Conservation (phyloP, 2,888 invertebrate species). For the Pinctada fucata region DNA sequence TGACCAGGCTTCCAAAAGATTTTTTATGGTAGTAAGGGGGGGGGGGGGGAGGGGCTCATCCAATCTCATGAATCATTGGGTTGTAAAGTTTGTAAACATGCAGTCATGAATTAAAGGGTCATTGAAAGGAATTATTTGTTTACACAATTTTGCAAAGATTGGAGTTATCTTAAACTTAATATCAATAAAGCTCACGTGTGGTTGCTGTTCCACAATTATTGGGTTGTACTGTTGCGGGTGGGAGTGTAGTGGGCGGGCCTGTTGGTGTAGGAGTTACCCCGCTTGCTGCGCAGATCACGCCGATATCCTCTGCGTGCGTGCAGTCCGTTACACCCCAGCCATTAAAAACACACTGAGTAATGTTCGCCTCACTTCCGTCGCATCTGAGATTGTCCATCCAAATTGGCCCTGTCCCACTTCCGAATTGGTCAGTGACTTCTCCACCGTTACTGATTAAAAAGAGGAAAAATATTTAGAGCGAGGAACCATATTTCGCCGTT, state of each 20-base stretch:
- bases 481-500: too few relatives aligned
- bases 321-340: slow-evolving; percentile 86
- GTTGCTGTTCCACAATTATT: slow-evolving; percentile 51
- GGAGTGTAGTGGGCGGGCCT: slow-evolving; percentile 41
- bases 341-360: slow-evolving; percentile 82
- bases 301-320: slow-evolving; percentile 85
- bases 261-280: slow-evolving; percentile 38
- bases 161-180: too few relatives aligned
- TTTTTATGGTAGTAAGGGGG: too few relatives aligned
- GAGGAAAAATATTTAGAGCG: not conserved
- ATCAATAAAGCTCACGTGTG: not conserved
- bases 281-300: slow-evolving; percentile 77
- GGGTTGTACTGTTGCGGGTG: slow-evolving; percentile 46
- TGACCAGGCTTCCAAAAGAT: too few relatives aligned
- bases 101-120: too few relatives aligned
- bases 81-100: too few relatives aligned
- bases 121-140: too few relatives aligned
- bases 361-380: slow-evolving; percentile 79
- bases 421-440: slow-evolving; percentile 45
- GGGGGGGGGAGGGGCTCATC: too few relatives aligned
- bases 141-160: too few relatives aligned
- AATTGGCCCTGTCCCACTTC: slow-evolving; percentile 60
- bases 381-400: slow-evolving; percentile 78
- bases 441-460: slow-evolving; percentile 45
- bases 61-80: too few relatives aligned